Base-by-base conservation (phyloP, 2,888 invertebrate genomes). In the Tiliacea aurago region DNA sequence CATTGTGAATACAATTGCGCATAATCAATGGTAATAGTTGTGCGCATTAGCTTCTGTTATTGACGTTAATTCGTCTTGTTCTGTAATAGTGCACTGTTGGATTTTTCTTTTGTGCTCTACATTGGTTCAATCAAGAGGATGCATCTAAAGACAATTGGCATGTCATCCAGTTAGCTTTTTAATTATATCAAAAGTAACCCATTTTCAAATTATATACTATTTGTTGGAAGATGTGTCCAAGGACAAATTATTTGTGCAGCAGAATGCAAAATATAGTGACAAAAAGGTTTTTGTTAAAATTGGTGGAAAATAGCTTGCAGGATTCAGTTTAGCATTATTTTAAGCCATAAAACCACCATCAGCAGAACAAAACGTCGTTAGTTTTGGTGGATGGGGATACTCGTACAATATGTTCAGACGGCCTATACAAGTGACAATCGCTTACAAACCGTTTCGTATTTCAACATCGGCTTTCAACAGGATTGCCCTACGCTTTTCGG, bases 1-100 rank as follows among this genome's bases (percentile, higher is more conserved):
- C 82, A 83, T 80, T 85, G 74, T 84, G 84, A 86, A 86, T 86
- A 88, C 87, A 85, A 88, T 87, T 76, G 87, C 70, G 82, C 78
- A 87, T 89, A 87, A 88, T 87, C 85, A 87, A 81, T 86, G 84
- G 67, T 78, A 78, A 81, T 83, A 84, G 75, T 64, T 9, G 59
- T 55, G 64, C 51, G 68, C 81, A 75, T 71, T 80, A 76, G 86
- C 86, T 86, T 73, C 86, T 85, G 84, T 80, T 84, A 80, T 78
- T 69, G 63, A 65, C 62, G 69, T 67, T 80, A 78, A 78, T 79
- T 75, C 63, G 63, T 76, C 61, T 75, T 73, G 80, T 81, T 85
- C 59, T 47, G 41, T 2, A 65, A 66, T 47, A 28, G 53, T 59
- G 13, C 18, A 2, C 55, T 20, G 13, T 6, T 1, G 20, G n/a